Evolutionary conservation across 2,797 vertebrate genomes (phyloP), one percentile per base, ranked within the genome.

Genomic region (Pipistrellus kuhlii): DNA sequence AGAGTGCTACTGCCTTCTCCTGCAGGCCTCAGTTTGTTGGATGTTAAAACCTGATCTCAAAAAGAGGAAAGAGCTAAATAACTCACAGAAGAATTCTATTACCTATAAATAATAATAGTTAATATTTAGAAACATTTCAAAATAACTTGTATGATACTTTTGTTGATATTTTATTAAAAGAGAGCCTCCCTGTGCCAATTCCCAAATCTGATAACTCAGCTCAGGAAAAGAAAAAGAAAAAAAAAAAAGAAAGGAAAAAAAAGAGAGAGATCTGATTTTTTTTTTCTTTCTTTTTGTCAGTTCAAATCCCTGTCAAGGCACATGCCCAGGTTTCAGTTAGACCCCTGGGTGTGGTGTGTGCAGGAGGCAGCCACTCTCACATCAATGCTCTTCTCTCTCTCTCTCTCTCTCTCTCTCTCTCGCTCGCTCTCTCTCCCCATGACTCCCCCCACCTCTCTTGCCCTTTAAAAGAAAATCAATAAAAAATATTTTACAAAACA

Each of bases 101-200:
- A 25, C 32, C 23, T 12, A 1, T 8, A 55, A 27, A 55, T 68
- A 77, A 46, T 38, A 32, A 38, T 80, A 88, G 92, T 38, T 85
- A 75, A 62, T 48, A 13, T 53, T 51, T 91, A 80, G 13, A 85
- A 87, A 88, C 18, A 72, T 78, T 91, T 94, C 10, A 27, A 66
- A 84, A 64, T 35, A 44, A 23, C 51, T 51, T 9, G 6, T 46
- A 27, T 10, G 25, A 68, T 30, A 55, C 1, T 44, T 77, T 53
- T 3, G 0, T 76, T 85, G 38, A 41, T 59, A 71, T 51, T 90
- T 86, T 6, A 69, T 89, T 77, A 78, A 85, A 66, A 90, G 4
- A 14, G 46, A 81, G 2, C 7, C 11, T 81, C 11, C 30, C 3
- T 13, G 6, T 53, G 4, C 7, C 78, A 57, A 59, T 86, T 82